Conservation (phyloP, 1,140 invertebrate species). For the Pachyrhynchus sulphureomaculatus region DNA sequence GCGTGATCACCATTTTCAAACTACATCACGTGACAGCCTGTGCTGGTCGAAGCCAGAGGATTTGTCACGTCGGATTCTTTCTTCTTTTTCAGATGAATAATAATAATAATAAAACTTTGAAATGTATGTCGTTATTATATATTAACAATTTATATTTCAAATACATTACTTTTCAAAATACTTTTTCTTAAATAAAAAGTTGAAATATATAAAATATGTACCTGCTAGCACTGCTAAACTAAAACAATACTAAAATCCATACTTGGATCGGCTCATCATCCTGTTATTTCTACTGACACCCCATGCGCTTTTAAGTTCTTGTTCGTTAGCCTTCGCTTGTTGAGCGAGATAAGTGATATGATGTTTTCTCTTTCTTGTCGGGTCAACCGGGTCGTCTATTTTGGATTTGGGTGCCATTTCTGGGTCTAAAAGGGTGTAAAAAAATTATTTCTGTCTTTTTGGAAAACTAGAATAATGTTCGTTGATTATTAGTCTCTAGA, state of each 20-base stretch:
- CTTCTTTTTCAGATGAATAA: too few relatives aligned
- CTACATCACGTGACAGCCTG: too few relatives aligned
- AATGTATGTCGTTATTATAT: too few relatives aligned
- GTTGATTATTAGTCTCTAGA: neutral
- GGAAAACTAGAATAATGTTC: neutral
- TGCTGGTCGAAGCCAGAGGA: too few relatives aligned
- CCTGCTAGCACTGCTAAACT: too few relatives aligned
- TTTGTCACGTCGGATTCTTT: too few relatives aligned
- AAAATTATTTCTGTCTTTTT: neutral
- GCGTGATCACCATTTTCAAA: too few relatives aligned
- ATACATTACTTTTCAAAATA: too few relatives aligned
- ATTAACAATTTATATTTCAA: too few relatives aligned
- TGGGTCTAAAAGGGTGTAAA: conserved; percentile 53
- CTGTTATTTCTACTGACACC: conserved; percentile 80
- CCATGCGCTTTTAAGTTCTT: conserved; percentile 93
- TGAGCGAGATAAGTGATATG: conserved; percentile 95
- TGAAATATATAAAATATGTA: too few relatives aligned
- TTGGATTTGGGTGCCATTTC: conserved; percentile 55
- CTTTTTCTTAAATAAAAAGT: too few relatives aligned
- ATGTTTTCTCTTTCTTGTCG: conserved; percentile 80
- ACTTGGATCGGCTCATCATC: conserved; percentile 84
- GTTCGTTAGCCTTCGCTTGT: conserved; percentile 85
- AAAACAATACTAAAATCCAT: conserved; percentile 87
- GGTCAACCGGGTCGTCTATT: conserved; percentile 61
- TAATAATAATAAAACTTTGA: too few relatives aligned